phyloP scores from a whole-genome alignment of 2,113 vertebrate species.

The Catharus bicknelli region DNA sequence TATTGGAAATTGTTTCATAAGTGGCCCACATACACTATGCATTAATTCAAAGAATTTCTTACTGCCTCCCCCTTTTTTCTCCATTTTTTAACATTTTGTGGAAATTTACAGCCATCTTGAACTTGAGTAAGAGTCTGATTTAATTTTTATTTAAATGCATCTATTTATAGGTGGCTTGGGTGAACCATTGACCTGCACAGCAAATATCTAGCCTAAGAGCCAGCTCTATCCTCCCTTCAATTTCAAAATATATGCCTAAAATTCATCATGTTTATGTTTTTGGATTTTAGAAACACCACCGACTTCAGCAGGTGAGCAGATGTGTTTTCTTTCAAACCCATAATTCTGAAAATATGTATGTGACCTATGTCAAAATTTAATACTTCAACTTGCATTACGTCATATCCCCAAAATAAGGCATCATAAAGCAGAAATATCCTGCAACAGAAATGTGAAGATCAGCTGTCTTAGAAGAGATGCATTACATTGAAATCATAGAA shows the following conservation, averaged over 20 bases:
- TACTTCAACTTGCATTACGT: background rate
- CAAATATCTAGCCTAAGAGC: background rate
- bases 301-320: background rate
- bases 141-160: background rate
- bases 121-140: background rate
- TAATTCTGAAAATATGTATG: background rate
- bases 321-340: background rate
- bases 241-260: background rate
- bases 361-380: background rate
- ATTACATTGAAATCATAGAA: background rate
- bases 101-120: background rate
- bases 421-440: background rate
- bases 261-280: background rate
- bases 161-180: background rate
- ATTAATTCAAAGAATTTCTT: background rate
- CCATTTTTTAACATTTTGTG: background rate
- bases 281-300: background rate
- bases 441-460: background rate
- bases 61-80: background rate
- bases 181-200: background rate
- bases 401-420: background rate
- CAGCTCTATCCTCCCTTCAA: background rate
- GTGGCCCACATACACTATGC: background rate
- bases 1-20: fast-evolving
- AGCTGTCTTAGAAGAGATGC: background rate